Evolutionary conservation across 1,140 invertebrate species (phyloP).

Genomic region (Bilobella aurantiaca): DNA sequence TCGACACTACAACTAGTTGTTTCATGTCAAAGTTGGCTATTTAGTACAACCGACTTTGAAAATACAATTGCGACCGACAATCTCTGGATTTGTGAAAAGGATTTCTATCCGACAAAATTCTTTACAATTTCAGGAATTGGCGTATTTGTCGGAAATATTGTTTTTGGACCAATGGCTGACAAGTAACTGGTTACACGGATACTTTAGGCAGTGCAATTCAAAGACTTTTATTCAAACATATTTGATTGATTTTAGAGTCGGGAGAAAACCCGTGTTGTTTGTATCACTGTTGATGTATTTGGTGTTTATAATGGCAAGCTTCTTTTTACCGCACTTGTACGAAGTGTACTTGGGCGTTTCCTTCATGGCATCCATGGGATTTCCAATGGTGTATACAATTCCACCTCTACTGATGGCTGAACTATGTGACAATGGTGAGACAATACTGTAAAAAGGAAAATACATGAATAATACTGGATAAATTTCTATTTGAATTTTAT

Average conservation of each 20-base stretch:
- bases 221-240: not conserved
- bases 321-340: conserved; percentile 14
- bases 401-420: conserved; percentile 21
- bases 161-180: conserved; percentile 21
- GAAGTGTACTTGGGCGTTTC: not conserved
- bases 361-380: conserved; percentile 18
- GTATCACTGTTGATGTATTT: conserved; percentile 12
- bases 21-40: conserved; percentile 16
- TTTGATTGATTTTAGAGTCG: conserved; percentile 7
- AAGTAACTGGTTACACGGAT: conserved; percentile 12
- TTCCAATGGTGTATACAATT: conserved; percentile 19
- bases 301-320: conserved; percentile 9
- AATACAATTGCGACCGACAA: conserved; percentile 13
- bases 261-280: conserved; percentile 20
- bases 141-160: conserved; percentile 15
- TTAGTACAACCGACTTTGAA: conserved; percentile 14
- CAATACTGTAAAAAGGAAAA: not conserved
- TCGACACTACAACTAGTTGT: not conserved
- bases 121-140: conserved; percentile 16
- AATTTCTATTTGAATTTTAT: not conserved
- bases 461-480: not conserved
- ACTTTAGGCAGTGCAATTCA: not conserved
- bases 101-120: conserved; percentile 10
- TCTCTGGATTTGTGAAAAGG: conserved; percentile 18
- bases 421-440: conserved; percentile 20